Conservation (phyloP, 2,113 vertebrate species). For the Dryoscopus gambensis region DNA sequence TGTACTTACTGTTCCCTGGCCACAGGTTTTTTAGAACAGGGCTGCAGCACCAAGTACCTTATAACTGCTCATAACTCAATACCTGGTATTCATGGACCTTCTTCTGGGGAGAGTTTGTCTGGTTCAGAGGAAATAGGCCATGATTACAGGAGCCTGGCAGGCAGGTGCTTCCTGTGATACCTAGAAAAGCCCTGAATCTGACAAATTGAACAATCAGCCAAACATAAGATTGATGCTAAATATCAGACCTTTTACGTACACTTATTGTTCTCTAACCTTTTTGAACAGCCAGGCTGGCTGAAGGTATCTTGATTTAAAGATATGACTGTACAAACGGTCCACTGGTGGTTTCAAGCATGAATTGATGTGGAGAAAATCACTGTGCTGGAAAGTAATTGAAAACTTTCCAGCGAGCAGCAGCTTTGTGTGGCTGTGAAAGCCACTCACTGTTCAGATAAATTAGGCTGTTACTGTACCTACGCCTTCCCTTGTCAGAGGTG, state of each 20-base stretch:
- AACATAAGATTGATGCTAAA: background rate
- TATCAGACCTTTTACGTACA: background rate
- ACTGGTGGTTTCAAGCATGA: background rate
- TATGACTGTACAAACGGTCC: background rate
- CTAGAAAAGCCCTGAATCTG: background rate
- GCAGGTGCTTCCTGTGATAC: conserved; percentile 50
- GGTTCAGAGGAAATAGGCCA: background rate
- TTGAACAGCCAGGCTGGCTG: background rate
- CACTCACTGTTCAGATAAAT: background rate
- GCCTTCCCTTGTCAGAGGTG: background rate
- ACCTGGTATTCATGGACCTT: background rate
- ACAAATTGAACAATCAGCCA: background rate
- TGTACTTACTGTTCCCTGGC: background rate
- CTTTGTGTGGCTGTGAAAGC: background rate
- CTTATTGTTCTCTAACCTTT: conserved; percentile 17
- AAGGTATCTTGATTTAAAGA: conserved; percentile 16
- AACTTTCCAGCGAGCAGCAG: background rate
- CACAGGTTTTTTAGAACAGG: background rate
- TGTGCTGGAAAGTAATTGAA: background rate
- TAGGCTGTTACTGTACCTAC: background rate
- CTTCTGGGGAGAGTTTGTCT: background rate
- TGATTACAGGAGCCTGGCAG: background rate
- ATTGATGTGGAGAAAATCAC: background rate
- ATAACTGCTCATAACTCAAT: background rate
- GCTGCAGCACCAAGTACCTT: background rate